phyloP scores from a whole-genome alignment of 2,888 invertebrate genomes.

The Synergus japonicus region DNA sequence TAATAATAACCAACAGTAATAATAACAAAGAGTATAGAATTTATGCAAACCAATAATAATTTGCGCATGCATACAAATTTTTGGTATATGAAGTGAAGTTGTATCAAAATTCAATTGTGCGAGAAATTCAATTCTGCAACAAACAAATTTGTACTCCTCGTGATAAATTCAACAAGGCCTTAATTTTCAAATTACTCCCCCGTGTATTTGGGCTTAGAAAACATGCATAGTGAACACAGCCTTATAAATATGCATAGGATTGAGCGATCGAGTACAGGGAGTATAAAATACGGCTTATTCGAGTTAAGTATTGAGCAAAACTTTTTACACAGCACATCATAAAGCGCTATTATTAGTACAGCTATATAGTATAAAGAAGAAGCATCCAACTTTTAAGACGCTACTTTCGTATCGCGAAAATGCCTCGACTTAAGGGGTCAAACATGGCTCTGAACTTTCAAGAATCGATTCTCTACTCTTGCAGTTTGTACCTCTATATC shows the following conservation, averaged over 20 bases:
- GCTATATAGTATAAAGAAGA: not conserved
- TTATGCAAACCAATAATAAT: too few relatives aligned
- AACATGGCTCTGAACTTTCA: constrained; percentile 33
- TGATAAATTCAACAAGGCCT: constrained; percentile 5
- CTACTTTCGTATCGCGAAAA: constrained; percentile 33
- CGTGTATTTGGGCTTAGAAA: constrained; percentile 8
- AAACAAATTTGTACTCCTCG: not conserved
- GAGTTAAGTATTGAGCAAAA: constrained; percentile 34
- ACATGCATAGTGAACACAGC: constrained; percentile 3
- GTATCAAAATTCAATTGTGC: not conserved
- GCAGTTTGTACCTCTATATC: constrained; percentile 17
- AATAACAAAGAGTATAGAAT: too few relatives aligned
- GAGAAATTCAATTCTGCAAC: not conserved
- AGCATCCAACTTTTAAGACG: constrained; percentile 36
- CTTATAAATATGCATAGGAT: constrained; percentile 33
- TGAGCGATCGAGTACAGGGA: constrained; percentile 14
- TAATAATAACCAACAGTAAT: too few relatives aligned
- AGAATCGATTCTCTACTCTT: constrained; percentile 25
- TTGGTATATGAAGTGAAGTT: not conserved
- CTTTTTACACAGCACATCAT: constrained; percentile 25
- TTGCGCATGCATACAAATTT: too few relatives aligned
- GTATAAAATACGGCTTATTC: constrained; percentile 18
- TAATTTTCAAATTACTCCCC: not conserved
- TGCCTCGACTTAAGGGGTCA: constrained; percentile 32
- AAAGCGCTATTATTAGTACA: constrained; percentile 23